Evolutionary conservation across 2,888 invertebrate genomes (phyloP).

Genomic region (Synergus itoensis): DNA sequence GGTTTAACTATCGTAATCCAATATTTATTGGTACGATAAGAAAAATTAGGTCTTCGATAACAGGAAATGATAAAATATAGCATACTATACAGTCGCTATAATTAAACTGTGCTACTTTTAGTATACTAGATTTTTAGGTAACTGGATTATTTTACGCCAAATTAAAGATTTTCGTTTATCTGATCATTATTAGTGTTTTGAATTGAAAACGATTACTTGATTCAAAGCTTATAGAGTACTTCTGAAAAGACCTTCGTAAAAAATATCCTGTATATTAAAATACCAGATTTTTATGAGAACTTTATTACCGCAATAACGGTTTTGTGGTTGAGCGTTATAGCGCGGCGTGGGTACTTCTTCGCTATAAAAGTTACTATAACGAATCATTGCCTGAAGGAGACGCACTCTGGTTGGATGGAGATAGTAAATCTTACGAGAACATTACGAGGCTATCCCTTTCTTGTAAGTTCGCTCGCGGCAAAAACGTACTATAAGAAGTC

Average conservation of each 20-base stretch:
- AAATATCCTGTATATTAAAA: constrained; percentile 34
- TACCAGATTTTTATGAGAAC: constrained; percentile 30
- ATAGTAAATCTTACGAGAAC: constrained; percentile 36
- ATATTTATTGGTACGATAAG: neutral
- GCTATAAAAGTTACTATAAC: constrained; percentile 40
- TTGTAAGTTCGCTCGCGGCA: constrained; percentile 32
- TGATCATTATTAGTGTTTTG: neutral
- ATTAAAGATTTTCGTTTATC: neutral
- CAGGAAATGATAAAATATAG: no score
- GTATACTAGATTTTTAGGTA: neutral
- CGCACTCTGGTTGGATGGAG: constrained; percentile 34
- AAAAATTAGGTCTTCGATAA: no score
- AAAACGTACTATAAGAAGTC: constrained; percentile 37
- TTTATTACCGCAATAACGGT: constrained; percentile 36
- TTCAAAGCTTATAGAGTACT: neutral
- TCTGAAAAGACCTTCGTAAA: neutral
- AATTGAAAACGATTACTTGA: neutral
- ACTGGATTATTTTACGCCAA: neutral
- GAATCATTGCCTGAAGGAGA: constrained; percentile 40
- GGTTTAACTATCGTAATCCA: neutral
- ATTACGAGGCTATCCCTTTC: constrained; percentile 36
- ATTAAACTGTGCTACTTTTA: neutral
- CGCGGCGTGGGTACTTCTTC: constrained; percentile 12
- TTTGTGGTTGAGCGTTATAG: constrained; percentile 34
- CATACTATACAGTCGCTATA: no score